Conservation (phyloP, 1,140 invertebrate genomes). For the Trichonephila inaurata region DNA sequence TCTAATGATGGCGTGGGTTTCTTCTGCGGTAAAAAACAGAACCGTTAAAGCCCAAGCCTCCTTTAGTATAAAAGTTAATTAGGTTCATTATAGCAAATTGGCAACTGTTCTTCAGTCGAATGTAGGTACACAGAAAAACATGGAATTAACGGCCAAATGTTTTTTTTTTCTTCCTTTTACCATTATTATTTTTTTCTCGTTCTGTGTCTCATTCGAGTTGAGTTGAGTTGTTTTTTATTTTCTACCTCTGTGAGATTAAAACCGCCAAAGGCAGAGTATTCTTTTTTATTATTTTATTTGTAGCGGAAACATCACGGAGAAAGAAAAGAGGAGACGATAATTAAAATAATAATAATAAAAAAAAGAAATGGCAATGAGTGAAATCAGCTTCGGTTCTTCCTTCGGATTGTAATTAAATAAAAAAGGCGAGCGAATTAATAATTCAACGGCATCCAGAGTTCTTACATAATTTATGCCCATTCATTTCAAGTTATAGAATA, state of each 20-base stretch:
- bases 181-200: conserved; percentile 21
- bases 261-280: conserved; percentile 25
- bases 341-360: conserved; percentile 39
- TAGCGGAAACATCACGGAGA: conserved; percentile 16
- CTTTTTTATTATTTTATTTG: not conserved
- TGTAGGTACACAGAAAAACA: conserved; percentile 74
- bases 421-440: conserved; percentile 63
- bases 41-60: conserved; percentile 56
- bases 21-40: conserved; percentile 70
- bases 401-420: conserved; percentile 68
- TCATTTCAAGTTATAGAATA: conserved; percentile 61
- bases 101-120: conserved; percentile 48
- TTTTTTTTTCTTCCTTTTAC: conserved; percentile 39
- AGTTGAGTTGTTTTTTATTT: conserved; percentile 42
- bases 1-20: conserved; percentile 67
- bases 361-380: conserved; percentile 56
- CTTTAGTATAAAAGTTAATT: conserved; percentile 72
- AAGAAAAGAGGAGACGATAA: conserved; percentile 38
- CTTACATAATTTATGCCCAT: conserved; percentile 69
- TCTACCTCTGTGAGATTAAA: conserved; percentile 62
- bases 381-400: conserved; percentile 33
- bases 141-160: conserved; percentile 69
- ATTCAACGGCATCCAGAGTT: conserved; percentile 62
- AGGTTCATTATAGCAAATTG: conserved; percentile 76
- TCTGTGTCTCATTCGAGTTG: conserved; percentile 22